phyloP scores from a whole-genome alignment of 2,888 invertebrate species.

The Eremobia ochroleuca region DNA sequence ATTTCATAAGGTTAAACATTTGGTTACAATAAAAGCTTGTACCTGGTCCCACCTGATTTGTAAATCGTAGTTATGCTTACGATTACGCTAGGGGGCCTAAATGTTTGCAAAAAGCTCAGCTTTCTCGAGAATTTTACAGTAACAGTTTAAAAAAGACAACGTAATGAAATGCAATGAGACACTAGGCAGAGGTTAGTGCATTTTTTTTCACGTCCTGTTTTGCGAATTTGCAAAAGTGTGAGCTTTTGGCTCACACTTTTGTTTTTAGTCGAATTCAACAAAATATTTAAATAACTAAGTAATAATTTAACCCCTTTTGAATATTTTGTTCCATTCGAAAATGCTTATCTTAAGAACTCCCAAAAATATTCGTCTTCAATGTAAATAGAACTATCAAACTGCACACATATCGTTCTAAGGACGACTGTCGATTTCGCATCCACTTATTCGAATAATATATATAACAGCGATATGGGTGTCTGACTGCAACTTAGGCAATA shows the following conservation, averaged over 20 bases:
- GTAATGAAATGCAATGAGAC: neutral
- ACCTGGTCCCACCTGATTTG: too few relatives aligned
- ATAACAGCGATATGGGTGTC: constrained; percentile 21
- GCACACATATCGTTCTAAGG: constrained; percentile 21
- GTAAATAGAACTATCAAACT: constrained; percentile 45
- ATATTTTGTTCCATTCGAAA: constrained; percentile 1
- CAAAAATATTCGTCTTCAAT: constrained; percentile 36
- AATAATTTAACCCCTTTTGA: constrained; percentile 9
- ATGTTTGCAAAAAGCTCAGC: neutral
- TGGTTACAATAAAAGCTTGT: too few relatives aligned
- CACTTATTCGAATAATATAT: constrained; percentile 30
- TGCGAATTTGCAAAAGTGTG: neutral
- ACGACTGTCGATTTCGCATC: constrained; percentile 31
- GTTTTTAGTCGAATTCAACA: constrained; percentile 7
- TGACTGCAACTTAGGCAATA: constrained; percentile 43
- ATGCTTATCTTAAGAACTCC: constrained; percentile 28
- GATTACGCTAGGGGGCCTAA: neutral
- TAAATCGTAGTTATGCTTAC: too few relatives aligned
- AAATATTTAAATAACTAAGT: constrained; percentile 12
- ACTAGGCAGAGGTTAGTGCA: too few relatives aligned
- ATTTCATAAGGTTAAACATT: neutral
- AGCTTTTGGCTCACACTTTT: too few relatives aligned
- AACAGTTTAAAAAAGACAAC: neutral
- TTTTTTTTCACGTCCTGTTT: neutral
- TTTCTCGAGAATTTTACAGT: too few relatives aligned